Base-by-base conservation (phyloP, 2,113 vertebrate genomes). In the Falcunculus frontatus region DNA sequence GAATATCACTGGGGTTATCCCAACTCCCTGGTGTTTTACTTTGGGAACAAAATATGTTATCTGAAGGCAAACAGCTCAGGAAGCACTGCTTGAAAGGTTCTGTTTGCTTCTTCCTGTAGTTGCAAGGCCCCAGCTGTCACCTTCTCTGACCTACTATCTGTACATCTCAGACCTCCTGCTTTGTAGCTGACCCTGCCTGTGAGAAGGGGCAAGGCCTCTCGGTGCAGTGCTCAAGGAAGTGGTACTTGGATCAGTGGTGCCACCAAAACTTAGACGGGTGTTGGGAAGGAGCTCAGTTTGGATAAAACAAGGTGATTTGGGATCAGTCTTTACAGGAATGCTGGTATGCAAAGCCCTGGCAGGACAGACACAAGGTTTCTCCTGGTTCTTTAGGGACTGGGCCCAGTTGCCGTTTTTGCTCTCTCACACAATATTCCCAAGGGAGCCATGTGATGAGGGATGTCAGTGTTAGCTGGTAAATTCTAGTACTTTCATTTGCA, bases 401-500 rank as follows among this genome's bases (percentile, higher is more conserved):
- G 41, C 32, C 25, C 32, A 55, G 21, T n/a, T 84, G 80, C 26
- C 42, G 11, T 59, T 83, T 87, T 94, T 80, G 50, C n/a, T 60
- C 30, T 65, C 11, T 83, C 30, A 30, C 35, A 35, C 33, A 23
- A 1, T 68, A 47, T 85, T 93, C 81, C 63, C 64, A 73, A 68
- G 72, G 47, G 68, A 82, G 55, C 47, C 49, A 16, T 5, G 50
- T 83, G 63, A 70, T 76, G 82, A 93, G 85, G 80, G 60, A 87
- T 23, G 18, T 93, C 59, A 60, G 64, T 94, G 76, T 88, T 83
- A 85, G 41, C 79, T 94, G 90, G 32, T 93, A 56, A 90, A 72
- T 56, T 42, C 49, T 64, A 41, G 73, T 93, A 13, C 23, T 84
- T 90, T 74, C 21, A 64, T 93, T 94, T 95, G 29, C 8, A 0